Evolutionary conservation across 1,140 invertebrate genomes (phyloP), one percentile per base, ranked within the genome.

Genomic region (Zaprionus nigranus): DNA sequence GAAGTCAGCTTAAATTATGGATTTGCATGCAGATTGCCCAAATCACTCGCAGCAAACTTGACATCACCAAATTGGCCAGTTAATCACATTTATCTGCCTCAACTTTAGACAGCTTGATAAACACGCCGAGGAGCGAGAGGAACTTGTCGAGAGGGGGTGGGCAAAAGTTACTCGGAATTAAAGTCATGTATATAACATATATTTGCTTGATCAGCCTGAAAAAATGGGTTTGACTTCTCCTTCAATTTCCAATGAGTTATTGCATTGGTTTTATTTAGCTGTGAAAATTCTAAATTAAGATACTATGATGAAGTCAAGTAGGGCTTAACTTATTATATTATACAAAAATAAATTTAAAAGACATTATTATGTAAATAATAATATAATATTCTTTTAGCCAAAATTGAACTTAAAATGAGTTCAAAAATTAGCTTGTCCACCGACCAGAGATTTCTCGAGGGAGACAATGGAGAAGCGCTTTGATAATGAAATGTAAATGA

Each of bases 401-500:
- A 34, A 11, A 0, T 34, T 11, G 0, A 34, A 34, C 30, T 30
- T 30, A 3, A 34, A 34, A 34, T 34, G 9, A 34, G n/a, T 40
- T 11, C 57, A 30, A 49, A 24, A 46, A 54, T 64, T 46, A 6
- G 15, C n/a, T 62, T 62, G 11, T 34, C 15, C 28, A 13, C 13
- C 36, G 13, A 38, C 43, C 1, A 17, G 6, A 46, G 40, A n/a
- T 46, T 46, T 46, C n/a, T 9, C 40, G n/a, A 2, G 40, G 40
- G 15, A 46, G 40, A 46, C 40, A 46, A 46, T 46, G 40, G 15
- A n/a, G n/a, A 6, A 17, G 53, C 24, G 51, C 78, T 83, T 88
- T 62, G 73, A 84, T 75, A 90, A 90, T 85, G 62, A 90, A 75
- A 77, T 80, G 61, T 61, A 66, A 76, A 68, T 63, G 56, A 65